Base-by-base conservation (phyloP, 2,888 invertebrate species). In the Nesidiocoris tenuis region DNA sequence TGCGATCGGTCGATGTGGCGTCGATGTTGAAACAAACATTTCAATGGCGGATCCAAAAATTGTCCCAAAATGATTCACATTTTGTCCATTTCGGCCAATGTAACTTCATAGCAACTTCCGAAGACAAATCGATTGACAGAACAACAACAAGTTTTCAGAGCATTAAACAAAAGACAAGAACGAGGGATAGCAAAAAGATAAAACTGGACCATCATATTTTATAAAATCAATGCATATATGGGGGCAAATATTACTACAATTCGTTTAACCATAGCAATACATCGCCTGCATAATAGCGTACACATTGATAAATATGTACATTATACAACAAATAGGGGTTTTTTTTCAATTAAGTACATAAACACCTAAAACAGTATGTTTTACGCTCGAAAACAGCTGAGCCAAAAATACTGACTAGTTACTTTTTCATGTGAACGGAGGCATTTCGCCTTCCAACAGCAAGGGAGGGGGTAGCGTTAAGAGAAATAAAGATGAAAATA, bases 291-390 rank as follows among this genome's bases (percentile, higher is more conserved):
- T 39, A 39, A 39, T 12, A 39, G 3, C 39, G n/a, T n/a, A 39
- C 39, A 39, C 39, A 39, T 39, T 3, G 12, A 39, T 39, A 39
- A 39, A 39, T 39, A 39, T 39, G 39, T 39, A 39, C 39, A 39
- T 39, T 39, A n/a, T n/a, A n/a, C 39, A 12, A 39, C 39, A 39
- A 7, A 39, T 39, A 39, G 39, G 39, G 12, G 39, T 39, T 39
- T 39, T 39, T 39, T 55, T 17, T 67, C 67, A 67, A 21, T 67
- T 67, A 67, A 67, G 67, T 67, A 67, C 67, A 67, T 67, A 67
- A 55, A 55, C 21, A 56, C 55, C 67, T 19, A 67, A 56, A 67
- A 66, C 39, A 39, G 39, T 39, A 39, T 39, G 39, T 39, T 39
- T 39, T 12, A 39, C 39, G 39, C 39, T 39, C 39, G 39, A 39